A percentile compares a stretch with the other conserved stretches of the same genome.
Evolutionary conservation across 2,888 invertebrate species (phyloP).

Genomic region (Ectemnius cavifrons): DNA sequence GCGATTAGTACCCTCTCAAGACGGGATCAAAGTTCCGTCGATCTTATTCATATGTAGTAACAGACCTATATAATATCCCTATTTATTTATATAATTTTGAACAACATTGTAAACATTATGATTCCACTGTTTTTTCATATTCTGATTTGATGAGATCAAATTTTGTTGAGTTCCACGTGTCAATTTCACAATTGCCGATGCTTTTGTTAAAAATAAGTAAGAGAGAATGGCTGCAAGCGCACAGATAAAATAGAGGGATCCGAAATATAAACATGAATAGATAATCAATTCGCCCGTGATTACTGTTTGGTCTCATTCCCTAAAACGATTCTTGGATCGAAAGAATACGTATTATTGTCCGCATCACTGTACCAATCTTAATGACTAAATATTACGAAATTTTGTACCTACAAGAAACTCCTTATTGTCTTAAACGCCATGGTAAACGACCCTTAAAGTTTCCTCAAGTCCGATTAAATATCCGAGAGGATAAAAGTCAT

Average conservation of each 20-base stretch:
- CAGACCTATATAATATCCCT: slow-evolving; percentile 21
- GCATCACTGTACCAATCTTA: slow-evolving; percentile 6
- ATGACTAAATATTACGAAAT: not conserved
- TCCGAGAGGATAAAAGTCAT: not conserved
- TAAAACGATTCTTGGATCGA: slow-evolving; percentile 35
- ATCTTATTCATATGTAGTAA: not conserved
- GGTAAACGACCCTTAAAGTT: slow-evolving; percentile 14
- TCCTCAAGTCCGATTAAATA: not conserved
- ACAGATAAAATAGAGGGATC: slow-evolving; percentile 54
- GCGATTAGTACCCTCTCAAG: not conserved
- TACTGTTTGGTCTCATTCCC: slow-evolving; percentile 31
- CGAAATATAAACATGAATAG: slow-evolving; percentile 43
- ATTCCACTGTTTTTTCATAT: slow-evolving; percentile 14
- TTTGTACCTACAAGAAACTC: slow-evolving; percentile 6
- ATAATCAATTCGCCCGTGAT: not conserved
- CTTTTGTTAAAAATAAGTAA: slow-evolving; percentile 39
- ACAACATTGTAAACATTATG: slow-evolving; percentile 9
- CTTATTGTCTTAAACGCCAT: not conserved
- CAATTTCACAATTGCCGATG: not conserved
- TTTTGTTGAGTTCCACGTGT: slow-evolving; percentile 11
- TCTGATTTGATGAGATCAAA: slow-evolving; percentile 16
- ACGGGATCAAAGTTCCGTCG: not conserved
- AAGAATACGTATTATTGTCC: slow-evolving; percentile 34
- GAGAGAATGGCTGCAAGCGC: slow-evolving; percentile 29
- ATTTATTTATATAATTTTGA: not conserved